A percentile compares a stretch with the other conserved stretches of the same genome.
phyloP scores from a whole-genome alignment of 1,140 invertebrate species.

The Drosophila aff. region DNA sequence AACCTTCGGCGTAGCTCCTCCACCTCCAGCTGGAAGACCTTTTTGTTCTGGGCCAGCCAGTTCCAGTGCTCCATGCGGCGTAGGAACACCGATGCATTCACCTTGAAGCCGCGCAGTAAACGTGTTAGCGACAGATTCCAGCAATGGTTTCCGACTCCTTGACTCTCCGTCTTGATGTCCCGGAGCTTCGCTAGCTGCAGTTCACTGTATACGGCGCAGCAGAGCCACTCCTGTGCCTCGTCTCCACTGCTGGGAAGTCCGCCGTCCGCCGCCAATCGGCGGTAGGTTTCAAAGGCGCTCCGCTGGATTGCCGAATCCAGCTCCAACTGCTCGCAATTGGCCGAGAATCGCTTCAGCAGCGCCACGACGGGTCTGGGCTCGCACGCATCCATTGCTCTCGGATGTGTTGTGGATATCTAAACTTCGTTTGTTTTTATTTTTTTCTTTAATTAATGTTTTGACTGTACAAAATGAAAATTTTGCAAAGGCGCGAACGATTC shows the following conservation, averaged over 20 bases:
- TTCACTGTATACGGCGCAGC: slow-evolving; percentile 61
- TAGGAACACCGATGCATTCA: slow-evolving; percentile 97
- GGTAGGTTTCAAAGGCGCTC: slow-evolving; percentile 43
- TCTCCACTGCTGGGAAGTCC: slow-evolving; percentile 18
- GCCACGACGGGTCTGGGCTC: slow-evolving; percentile 8
- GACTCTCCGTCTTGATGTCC: slow-evolving; percentile 41
- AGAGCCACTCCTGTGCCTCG: slow-evolving; percentile 63
- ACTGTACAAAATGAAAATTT: slow-evolving; percentile 56
- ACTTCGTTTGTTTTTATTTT: slow-evolving; percentile 8
- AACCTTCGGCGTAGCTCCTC: slow-evolving; percentile 95
- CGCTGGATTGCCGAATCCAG: slow-evolving; percentile 31
- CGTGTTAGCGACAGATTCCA: slow-evolving; percentile 67
- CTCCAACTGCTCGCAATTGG: slow-evolving; percentile 42
- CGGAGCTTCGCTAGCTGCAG: slow-evolving; percentile 54
- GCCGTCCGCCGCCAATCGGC: slow-evolving; percentile 40
- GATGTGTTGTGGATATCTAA: not conserved
- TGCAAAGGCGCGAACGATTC: slow-evolving; percentile 40
- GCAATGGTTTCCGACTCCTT: slow-evolving; percentile 13
- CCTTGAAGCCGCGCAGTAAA: slow-evolving; percentile 93
- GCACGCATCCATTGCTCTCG: slow-evolving; percentile 4
- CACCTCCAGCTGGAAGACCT: slow-evolving; percentile 93
- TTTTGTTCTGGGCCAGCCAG: slow-evolving; percentile 94
- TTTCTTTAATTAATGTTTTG: slow-evolving; percentile 3
- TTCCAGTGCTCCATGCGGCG: slow-evolving; percentile 98
- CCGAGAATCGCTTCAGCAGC: slow-evolving; percentile 29